Base-by-base conservation (phyloP, 2,888 invertebrate genomes). In the Lordiphosa fenestrarum region DNA sequence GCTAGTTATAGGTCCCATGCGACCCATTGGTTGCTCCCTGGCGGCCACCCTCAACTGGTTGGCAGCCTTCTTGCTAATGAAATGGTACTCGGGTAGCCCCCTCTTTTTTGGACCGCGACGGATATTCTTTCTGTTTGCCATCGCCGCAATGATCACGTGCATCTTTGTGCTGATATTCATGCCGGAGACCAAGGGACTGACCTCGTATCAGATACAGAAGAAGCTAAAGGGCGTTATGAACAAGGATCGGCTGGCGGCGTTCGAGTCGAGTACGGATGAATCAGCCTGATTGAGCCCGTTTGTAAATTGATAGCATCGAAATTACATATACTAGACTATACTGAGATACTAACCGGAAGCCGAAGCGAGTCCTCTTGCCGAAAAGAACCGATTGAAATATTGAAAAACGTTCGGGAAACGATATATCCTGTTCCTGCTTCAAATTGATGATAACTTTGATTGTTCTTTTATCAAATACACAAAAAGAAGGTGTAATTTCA, bases 111-210 rank as follows among this genome's bases (percentile, higher is more conserved):
- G 37, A 1, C 33, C 40, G 6, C 23, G 46, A 2, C n/a, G 36
- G 1, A 7, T 55, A 0, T 67, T 67, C 30, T 48, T 54, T 6
- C 4, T 60, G 0, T 33, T 53, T 23, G 33, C 59, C 6, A 19
- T 67, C 6, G 1, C 52, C n/a, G 30, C 52, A 0, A 30, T 60
- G 3, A 0, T 41, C 0, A n/a, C 3, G 0, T 7, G 67, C n/a
- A 25, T 73, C 3, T 55, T 53, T 23, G 5, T 35, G 2, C 4
- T 67, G 5, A 23, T 64, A 30, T 53, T 42, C 0, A 4, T 71
- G 3, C 73, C 71, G 2, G 71, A 71, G 44, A 70, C 71, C 6
- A 67, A 47, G 12, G 19, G 36, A 0, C 2, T 41, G 12, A 37
- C 53, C 2, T 10, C 47, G 0, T 0, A 2, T 0, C 15, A 35